Evolutionary conservation across 2,113 vertebrate species (phyloP), one percentile per base, ranked within the genome.

Genomic region (Indri indri): DNA sequence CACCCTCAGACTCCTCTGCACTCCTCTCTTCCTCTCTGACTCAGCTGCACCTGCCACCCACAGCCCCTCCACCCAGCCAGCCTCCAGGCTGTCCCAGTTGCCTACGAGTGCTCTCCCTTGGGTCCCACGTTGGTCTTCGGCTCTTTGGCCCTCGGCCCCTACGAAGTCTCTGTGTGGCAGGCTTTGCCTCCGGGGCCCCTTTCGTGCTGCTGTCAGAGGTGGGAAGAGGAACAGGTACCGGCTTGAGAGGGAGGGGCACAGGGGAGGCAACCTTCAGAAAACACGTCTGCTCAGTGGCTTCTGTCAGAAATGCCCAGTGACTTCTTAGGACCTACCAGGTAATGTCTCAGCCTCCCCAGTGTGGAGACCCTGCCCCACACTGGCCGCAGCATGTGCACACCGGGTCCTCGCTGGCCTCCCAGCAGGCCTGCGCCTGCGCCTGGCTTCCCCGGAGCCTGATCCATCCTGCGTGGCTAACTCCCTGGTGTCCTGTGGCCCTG

Each of bases 61-160:
- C 13, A 5, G 37, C 61, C 59, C 65, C 70, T 17, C 5, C 6
- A n/a, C 13, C 32, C 8, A 61, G 22, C 37, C 45, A 63, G 9
- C 34, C 37, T 93, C 20, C 23, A 50, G 25, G 40, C 32, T 45
- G 22, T 76, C 47, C 45, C 22, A 8, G 18, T 23, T 23, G 81
- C 77, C 30, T 8, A 27, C 40, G 66, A 32, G 40, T 79, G 23
- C 34, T 70, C 68, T 89, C 7, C 13, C 40, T 57, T 87, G 37
- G 37, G 57, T 42, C 30, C 6, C 27, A 45, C 16, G 1, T 61
- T 88, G 40, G n/a, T 54, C 18, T 8, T 8, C 2, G 7, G 6
- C 84, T 86, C 57, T 92, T 32, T 77, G 47, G 17, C 80, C 76
- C n/a, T 45, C 23, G 81, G 17, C 79, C 30, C 37, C 52, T 68